Percentiles rank a stretch among this genome's conserved stretches.
Evolutionary conservation across 2,113 vertebrate genomes (phyloP).

Genomic region (Oreochromis aureus): DNA sequence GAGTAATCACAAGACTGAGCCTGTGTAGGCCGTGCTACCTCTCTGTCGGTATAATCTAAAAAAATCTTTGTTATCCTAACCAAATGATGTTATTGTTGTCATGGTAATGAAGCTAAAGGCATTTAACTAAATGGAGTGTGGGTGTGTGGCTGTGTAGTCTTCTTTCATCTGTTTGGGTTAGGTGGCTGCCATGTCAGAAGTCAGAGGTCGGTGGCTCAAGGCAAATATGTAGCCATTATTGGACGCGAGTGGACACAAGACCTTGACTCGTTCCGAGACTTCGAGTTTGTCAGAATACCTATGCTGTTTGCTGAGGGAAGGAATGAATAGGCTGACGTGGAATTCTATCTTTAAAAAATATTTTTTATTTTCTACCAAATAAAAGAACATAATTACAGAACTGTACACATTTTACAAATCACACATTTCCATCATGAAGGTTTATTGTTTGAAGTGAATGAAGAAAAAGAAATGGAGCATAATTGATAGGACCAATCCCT

Average conservation of each 20-base stretch:
- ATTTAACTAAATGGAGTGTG: neutral
- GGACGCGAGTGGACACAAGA: neutral
- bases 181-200: neutral
- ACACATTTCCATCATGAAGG: constrained; percentile 49
- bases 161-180: constrained; percentile 7
- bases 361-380: constrained; percentile 70
- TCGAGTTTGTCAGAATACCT: neutral
- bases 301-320: neutral
- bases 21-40: neutral
- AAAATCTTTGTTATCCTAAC: neutral
- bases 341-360: constrained; percentile 67
- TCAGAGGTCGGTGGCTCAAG: constrained; percentile 26
- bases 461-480: constrained; percentile 2
- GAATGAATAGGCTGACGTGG: neutral
- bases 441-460: constrained; percentile 31
- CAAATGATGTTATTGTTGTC: constrained; percentile 20
- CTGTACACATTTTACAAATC: constrained; percentile 77
- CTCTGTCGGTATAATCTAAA: neutral
- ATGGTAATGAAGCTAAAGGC: constrained; percentile 11
- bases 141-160: constrained; percentile 38
- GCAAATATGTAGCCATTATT: constrained; percentile 2
- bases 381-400: constrained; percentile 61
- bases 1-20: neutral
- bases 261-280: neutral
- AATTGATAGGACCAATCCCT: constrained; percentile 33